Conservation (phyloP, 2,113 vertebrate species). For the Takifugu flavidus region DNA sequence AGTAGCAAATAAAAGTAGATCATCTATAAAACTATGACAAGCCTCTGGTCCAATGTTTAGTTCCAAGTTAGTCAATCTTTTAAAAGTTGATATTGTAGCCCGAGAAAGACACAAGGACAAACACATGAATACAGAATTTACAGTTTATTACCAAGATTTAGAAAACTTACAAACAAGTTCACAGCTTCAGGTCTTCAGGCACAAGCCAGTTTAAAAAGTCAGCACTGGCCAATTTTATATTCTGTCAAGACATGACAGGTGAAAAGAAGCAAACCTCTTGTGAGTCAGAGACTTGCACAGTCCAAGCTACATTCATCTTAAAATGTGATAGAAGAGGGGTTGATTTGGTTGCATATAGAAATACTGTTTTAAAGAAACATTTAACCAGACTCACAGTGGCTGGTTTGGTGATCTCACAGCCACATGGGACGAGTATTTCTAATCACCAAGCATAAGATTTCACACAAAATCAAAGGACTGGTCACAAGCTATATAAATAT, state of each 20-base stretch:
- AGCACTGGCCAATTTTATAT: constrained; percentile 60
- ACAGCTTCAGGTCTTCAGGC: constrained; percentile 84
- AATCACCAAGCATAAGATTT: constrained; percentile 19
- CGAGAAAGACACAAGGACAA: constrained; percentile 2
- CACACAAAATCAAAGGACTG: constrained; percentile 30
- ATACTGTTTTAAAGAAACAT: constrained; percentile 29
- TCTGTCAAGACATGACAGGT: constrained; percentile 48
- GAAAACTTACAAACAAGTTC: constrained; percentile 81
- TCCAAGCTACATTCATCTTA: constrained; percentile 67
- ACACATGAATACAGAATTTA: constrained; percentile 55
- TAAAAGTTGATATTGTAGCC: background rate
- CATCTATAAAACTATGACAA: too few relatives aligned
- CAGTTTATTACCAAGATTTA: constrained; percentile 79
- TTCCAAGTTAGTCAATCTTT: too few relatives aligned
- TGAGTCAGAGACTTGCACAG: constrained; percentile 40
- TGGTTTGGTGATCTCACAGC: constrained; percentile 21
- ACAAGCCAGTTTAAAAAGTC: constrained; percentile 71
- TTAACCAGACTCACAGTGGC: constrained; percentile 19
- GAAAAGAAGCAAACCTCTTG: constrained; percentile 47
- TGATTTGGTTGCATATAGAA: constrained; percentile 62
- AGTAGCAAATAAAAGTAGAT: too few relatives aligned
- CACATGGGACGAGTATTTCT: constrained; percentile 17
- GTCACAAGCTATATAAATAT: constrained; percentile 20
- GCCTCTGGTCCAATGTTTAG: too few relatives aligned
- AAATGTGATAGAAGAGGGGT: constrained; percentile 29